Evolutionary conservation across 1,140 invertebrate genomes (phyloP).

Genomic region (Lepeophtheirus salmonis): DNA sequence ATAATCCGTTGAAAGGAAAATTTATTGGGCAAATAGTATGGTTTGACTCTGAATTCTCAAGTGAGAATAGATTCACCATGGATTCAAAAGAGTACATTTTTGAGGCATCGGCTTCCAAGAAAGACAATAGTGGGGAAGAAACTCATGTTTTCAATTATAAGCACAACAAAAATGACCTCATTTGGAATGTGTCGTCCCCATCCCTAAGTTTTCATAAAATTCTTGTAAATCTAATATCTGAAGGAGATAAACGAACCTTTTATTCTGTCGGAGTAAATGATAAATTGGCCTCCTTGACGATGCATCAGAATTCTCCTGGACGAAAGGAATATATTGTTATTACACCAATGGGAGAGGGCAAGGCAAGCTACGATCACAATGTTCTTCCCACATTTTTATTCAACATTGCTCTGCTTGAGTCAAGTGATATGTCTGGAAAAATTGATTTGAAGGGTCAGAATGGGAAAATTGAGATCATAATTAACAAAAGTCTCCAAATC

Average conservation of each 20-base stretch:
- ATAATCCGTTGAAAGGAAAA: too few relatives aligned
- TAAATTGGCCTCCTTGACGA: neutral
- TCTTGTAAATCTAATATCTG: neutral
- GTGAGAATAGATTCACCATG: neutral
- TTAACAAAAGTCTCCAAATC: neutral
- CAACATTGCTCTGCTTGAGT: neutral
- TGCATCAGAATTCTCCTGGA: neutral
- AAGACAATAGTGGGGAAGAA: neutral
- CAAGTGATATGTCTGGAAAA: neutral
- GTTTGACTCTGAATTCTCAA: too few relatives aligned
- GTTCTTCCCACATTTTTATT: neutral
- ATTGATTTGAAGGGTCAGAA: neutral
- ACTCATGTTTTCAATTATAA: neutral
- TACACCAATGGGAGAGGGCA: neutral
- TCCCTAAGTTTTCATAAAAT: neutral
- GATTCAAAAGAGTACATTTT: too few relatives aligned
- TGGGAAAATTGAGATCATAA: neutral
- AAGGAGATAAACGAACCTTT: neutral
- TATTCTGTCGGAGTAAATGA: neutral
- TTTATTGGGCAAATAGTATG: too few relatives aligned
- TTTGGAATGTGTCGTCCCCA: neutral
- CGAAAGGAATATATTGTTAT: neutral
- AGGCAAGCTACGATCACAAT: neutral
- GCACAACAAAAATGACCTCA: neutral
- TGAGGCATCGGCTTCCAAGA: too few relatives aligned